These are phyloP conservation scores for Cydia fagiglandana DNA, from an alignment of 1,140 invertebrate species.

Conservation along the genomic window DNA sequence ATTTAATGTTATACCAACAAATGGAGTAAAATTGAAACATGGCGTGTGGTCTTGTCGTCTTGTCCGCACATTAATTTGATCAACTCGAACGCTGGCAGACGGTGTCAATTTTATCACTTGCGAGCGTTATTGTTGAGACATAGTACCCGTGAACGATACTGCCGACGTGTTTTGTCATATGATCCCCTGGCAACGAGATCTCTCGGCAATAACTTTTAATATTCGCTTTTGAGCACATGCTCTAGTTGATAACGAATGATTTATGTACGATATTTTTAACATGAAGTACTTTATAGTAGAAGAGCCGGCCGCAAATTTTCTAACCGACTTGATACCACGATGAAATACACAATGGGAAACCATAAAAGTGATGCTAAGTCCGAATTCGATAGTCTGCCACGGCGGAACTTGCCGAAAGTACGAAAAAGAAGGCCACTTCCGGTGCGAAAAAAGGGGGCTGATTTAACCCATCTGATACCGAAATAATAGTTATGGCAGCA, in stretches of 20 bases:
- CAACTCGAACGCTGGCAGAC: slow-evolving; percentile 18
- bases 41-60: slow-evolving; percentile 4
- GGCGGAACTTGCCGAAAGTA: too few species aligned
- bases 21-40: slow-evolving; percentile 20
- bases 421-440: too few species aligned
- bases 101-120: slow-evolving; percentile 32
- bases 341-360: too few species aligned
- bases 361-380: too few species aligned
- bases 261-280: too few species aligned
- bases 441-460: too few species aligned
- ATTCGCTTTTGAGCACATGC: slow-evolving; percentile 9
- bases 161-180: slow-evolving; percentile 1
- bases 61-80: slow-evolving; percentile 28
- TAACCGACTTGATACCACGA: too few species aligned
- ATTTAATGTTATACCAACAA: not conserved
- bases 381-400: too few species aligned
- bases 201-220: not conserved
- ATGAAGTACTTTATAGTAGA: too few species aligned
- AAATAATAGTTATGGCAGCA: too few species aligned
- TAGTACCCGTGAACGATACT: not conserved
- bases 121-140: slow-evolving; percentile 1
- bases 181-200: slow-evolving; percentile 14
- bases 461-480: too few species aligned
- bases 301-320: too few species aligned
- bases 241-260: not conserved